Evolutionary conservation across 2,797 vertebrate species (phyloP).

Genomic region (Crypturellus tataupa): DNA sequence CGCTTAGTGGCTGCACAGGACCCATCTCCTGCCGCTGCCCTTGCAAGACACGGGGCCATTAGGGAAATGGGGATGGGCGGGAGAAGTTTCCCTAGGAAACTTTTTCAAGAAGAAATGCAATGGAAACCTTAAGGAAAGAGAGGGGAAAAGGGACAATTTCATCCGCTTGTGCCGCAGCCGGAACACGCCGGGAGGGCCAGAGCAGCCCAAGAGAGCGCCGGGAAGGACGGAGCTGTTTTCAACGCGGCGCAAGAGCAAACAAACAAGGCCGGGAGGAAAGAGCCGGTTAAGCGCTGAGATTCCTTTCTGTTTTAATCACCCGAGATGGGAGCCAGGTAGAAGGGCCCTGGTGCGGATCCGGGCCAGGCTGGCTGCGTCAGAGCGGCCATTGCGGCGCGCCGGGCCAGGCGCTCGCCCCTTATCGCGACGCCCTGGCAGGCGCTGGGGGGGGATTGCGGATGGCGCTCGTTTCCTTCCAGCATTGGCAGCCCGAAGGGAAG

Average conservation of each 20-base stretch:
- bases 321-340: neutral
- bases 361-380: neutral
- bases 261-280: neutral
- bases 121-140: neutral
- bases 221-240: neutral
- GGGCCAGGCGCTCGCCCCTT: neutral
- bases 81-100: neutral
- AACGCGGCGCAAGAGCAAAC: neutral
- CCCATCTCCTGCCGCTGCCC: neutral
- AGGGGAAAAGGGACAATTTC: rapidly evolving
- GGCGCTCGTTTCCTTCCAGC: neutral
- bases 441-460: rapidly evolving
- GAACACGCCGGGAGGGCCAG: neutral
- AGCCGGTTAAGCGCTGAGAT: rapidly evolving
- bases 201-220: neutral
- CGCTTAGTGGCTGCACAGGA: conserved; percentile 52
- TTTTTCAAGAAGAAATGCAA: neutral
- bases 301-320: neutral
- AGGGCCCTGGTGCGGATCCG: neutral
- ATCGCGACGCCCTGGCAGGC: rapidly evolving
- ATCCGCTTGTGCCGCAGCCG: neutral
- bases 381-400: no score
- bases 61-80: neutral
- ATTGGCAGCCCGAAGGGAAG: neutral
- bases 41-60: neutral